Percentiles rank a stretch among this genome's conserved stretches.
phyloP scores from a whole-genome alignment of 2,113 vertebrate genomes.

The Zingel zingel region DNA sequence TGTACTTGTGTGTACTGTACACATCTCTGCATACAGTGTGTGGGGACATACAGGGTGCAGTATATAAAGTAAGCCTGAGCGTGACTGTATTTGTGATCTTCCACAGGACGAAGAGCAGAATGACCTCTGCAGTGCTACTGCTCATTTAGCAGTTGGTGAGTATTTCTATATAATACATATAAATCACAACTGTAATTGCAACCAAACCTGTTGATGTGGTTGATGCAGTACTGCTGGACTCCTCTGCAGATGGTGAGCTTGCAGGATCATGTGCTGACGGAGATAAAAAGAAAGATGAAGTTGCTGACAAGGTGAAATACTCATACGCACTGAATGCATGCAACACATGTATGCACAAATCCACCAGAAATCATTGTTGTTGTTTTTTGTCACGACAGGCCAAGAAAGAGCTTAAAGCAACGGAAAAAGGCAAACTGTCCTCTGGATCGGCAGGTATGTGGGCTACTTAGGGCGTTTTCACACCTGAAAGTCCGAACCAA shows the following conservation, averaged over 20 bases:
- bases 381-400: conserved; percentile 23
- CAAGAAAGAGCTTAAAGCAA: conserved; percentile 28
- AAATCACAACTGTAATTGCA: neutral
- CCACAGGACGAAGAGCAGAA: conserved; percentile 60
- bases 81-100: conserved; percentile 1
- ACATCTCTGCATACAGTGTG: neutral
- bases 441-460: conserved; percentile 31
- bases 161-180: neutral
- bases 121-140: neutral
- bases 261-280: conserved; percentile 18
- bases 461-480: no score
- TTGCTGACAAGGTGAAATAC: conserved; percentile 54
- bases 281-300: conserved; percentile 34
- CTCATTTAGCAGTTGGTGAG: conserved; percentile 54
- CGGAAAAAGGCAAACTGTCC: conserved; percentile 4
- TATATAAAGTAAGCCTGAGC: neutral
- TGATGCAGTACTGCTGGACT: neutral
- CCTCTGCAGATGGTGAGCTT: conserved; percentile 35
- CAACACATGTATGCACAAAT: neutral
- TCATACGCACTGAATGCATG: neutral
- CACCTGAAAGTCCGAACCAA: no score
- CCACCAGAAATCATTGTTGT: neutral
- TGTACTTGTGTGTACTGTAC: neutral
- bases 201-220: neutral
- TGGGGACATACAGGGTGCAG: no score